Base-by-base conservation (phyloP, 1,140 invertebrate genomes). In the Pogonomyrmex californicus region DNA sequence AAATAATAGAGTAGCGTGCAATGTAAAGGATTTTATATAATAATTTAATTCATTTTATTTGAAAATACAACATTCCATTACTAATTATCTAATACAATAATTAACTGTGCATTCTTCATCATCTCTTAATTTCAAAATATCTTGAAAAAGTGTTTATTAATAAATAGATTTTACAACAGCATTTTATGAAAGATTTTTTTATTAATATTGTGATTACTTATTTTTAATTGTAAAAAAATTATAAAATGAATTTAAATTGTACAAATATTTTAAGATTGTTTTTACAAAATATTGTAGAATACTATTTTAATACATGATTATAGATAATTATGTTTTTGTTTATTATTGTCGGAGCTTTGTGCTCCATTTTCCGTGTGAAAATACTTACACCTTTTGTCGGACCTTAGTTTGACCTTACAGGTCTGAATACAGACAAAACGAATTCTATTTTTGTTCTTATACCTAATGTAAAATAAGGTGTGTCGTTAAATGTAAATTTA, bases 401-500 rank as follows among this genome's bases (percentile, higher is more conserved):
- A 51, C 47, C 1, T 7, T 7, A n/a, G 51, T 51, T 49, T 71
- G 44, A 71, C 68, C 17, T 71, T 10, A 51, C 30, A 36, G 36
- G 17, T 63, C 2, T 2, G 7, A 23, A 7, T 6, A 4, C 5
- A 44, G 7, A 23, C 23, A 51, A 51, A 71, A 71, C 36, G 62
- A 63, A 2, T 12, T 4, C 36, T 71, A 38, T 54, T 51, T 71
- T 71, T 0, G 14, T n/a, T n/a, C 44, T 71, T 51, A 71, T n/a
- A 5, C 14, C 1, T 33, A 51, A 51, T 71, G 5, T 33, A 70
- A 30, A 51, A 51, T 49, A n/a, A 51, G 14, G 3, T 70, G 5
- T 33, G 12, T 2, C 14, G 6, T 51, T 71, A 47, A 71, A 71
- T 54, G 47, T 71, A 54, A 71, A 54, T 71, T 71, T 49, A 70